A percentile compares a stretch with the other conserved stretches of the same genome.
Evolutionary conservation across 2,888 invertebrate species (phyloP).

Genomic region (Sinhomidia bicolor): DNA sequence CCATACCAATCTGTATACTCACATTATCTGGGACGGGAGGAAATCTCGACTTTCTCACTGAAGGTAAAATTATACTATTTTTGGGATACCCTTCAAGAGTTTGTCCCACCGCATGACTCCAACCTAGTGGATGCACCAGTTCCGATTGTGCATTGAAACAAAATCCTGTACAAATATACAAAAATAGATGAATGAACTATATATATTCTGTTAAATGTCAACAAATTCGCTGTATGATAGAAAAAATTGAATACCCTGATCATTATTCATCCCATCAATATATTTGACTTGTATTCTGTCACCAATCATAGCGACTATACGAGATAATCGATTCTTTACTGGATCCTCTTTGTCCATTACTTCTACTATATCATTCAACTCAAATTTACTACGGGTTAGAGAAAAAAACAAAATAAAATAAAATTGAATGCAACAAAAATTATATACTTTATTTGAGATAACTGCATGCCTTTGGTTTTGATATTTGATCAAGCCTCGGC

Average conservation of each 20-base stretch:
- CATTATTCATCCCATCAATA: conserved; percentile 3
- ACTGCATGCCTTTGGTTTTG: not conserved
- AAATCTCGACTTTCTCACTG: not conserved
- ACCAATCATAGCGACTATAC: conserved; percentile 52
- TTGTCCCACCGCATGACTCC: conserved; percentile 69
- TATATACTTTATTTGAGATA: not conserved
- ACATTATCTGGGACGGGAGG: conserved; percentile 28
- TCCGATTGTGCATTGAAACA: conserved; percentile 70
- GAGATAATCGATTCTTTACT: conserved; percentile 37
- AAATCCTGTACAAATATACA: conserved; percentile 52
- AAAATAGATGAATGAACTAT: too few relatives aligned
- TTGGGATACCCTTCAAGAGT: conserved; percentile 44
- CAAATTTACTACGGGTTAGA: conserved; percentile 37
- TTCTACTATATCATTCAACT: conserved; percentile 50
- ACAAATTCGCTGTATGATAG: not conserved
- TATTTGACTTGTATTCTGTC: conserved; percentile 72
- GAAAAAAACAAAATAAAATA: too few relatives aligned
- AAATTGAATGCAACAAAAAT: too few relatives aligned
- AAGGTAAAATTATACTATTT: not conserved
- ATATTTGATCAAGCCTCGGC: not conserved
- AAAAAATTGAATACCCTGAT: conserved; percentile 35
- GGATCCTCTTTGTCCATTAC: conserved; percentile 54
- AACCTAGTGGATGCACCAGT: conserved; percentile 70
- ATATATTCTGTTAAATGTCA: too few relatives aligned
- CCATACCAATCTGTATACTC: conserved; percentile 43